phyloP scores from a whole-genome alignment of 2,113 vertebrate species.

The Petromus typicus region DNA sequence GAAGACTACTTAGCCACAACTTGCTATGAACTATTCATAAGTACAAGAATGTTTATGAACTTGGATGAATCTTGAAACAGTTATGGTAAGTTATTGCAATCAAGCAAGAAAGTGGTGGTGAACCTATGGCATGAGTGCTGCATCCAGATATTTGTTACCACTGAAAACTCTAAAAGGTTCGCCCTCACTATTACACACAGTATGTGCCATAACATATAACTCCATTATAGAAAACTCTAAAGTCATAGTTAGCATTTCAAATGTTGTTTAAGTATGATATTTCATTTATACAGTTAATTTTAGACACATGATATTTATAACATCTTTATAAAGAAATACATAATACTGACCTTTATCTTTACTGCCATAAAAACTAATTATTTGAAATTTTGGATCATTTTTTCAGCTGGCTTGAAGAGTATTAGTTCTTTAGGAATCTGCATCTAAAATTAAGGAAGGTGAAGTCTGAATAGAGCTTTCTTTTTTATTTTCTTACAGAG shows the following conservation, averaged over 20 bases:
- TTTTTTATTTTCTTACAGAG: background rate
- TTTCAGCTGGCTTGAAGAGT: background rate
- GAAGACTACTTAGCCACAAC: background rate
- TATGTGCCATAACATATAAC: background rate
- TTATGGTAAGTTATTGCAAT: background rate
- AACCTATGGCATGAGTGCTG: background rate
- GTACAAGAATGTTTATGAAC: background rate
- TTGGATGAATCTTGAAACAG: background rate
- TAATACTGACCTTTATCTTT: background rate
- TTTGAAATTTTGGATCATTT: background rate
- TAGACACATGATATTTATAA: background rate
- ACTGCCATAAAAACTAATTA: conserved; percentile 4
- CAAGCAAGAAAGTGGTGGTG: background rate
- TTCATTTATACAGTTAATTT: conserved; percentile 23
- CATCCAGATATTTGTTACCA: background rate
- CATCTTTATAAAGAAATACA: background rate
- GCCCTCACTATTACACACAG: background rate
- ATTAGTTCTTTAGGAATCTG: background rate
- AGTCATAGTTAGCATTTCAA: conserved; percentile 7
- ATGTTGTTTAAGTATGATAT: background rate
- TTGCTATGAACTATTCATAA: background rate
- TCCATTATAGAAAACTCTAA: background rate
- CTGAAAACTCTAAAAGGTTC: background rate
- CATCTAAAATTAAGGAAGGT: background rate
- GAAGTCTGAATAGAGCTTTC: background rate